Percentiles rank a stretch among this genome's conserved stretches.
These are phyloP conservation scores for Bos taurus DNA, from an alignment of 2,113 vertebrate genomes.

Conservation along the genomic window ARS-UCD2.0 NC_037337.1:63945001-63945500, in stretches of 20 bases:
- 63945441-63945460: not conserved
- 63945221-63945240: not conserved
- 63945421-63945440: not conserved
- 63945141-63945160: not conserved
- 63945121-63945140: not conserved
- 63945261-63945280: not conserved
- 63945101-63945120: fast-evolving
- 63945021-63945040: not conserved
- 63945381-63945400: too few species aligned
- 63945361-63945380: not conserved
- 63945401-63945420: not conserved
- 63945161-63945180: not conserved
- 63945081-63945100: not conserved
- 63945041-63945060: not conserved
- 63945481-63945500: not conserved
- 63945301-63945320: not conserved
- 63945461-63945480: not conserved
- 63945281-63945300: not conserved
- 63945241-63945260: not conserved
- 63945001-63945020: not conserved
- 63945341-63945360: not conserved
- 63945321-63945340: not conserved
- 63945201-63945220: not conserved
- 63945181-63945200: not conserved
- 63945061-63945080: not conserved